Base-by-base conservation (phyloP, 2,888 invertebrate genomes). In the Andrena flavipes region DNA sequence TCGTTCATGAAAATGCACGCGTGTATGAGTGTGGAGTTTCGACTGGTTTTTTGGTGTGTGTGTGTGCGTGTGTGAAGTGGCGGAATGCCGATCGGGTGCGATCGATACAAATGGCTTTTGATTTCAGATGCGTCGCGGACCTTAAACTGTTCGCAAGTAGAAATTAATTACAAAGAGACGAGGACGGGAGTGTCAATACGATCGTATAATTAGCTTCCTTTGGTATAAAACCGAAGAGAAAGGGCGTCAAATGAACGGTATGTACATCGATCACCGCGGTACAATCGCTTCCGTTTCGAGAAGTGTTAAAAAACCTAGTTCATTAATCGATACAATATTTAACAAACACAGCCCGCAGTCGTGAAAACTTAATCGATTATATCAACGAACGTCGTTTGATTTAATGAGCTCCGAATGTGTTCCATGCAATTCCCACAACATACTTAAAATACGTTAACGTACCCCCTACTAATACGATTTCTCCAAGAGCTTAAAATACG, bases 331-430 rank as follows among this genome's bases (percentile, higher is more conserved):
- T 71, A 82, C 62, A 76, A 83, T 64, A 72, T 83, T 63, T 67
- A 83, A 76, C 76, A 83, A 82, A 81, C 83, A 83, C 82, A 83
- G 83, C 82, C 83, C 80, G 70, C 69, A 64, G 60, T 73, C 49
- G 65, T 75, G 62, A 76, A 71, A 81, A 81, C 83, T 73, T 76
- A 81, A 81, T 69, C n/a, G 60, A 71, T 76, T 68, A 74, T 62
- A 20, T 49, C 49, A 74, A 82, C 80, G 70, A 83, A 67, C 51
- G 70, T 73, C 80, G 76, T 69, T 65, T 64, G 65, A 65, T 76
- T 69, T 68, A 80, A 80, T 64, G 69, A 48, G 73, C 60, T 51
- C 79, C 73, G 54, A 79, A 82, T 74, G 70, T 79, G 74, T 74
- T 74, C 56, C 29, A 74, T 67, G 74, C 54, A 48, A 74, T 59